Percentiles rank a stretch among this genome's conserved stretches.
Conservation (phyloP, 1,140 invertebrate genomes). For the Zaprionus camerounensis region DNA sequence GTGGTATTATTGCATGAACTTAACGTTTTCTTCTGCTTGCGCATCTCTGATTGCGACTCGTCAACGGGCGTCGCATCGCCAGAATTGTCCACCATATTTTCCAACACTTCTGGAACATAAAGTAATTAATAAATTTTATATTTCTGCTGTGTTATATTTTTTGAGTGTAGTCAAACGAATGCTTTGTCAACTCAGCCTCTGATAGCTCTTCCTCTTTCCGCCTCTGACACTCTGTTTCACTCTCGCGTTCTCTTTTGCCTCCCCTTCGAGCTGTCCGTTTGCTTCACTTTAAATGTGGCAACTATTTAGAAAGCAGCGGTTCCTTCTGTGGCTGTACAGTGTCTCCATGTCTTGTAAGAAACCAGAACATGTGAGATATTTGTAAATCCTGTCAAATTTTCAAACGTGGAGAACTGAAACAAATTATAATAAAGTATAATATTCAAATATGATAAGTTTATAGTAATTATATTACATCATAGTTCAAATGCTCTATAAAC, state of each 20-base stretch:
- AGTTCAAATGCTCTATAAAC: no score
- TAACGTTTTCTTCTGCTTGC: neutral
- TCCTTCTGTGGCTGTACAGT: no score
- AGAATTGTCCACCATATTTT: neutral
- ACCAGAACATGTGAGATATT: neutral
- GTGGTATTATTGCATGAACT: constrained; percentile 7
- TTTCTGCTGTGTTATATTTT: constrained; percentile 20
- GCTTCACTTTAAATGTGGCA: no score
- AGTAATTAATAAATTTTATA: constrained; percentile 14
- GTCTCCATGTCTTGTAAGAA: neutral
- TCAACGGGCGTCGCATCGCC: neutral
- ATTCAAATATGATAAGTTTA: no score
- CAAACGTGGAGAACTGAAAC: no score
- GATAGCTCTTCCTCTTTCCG: neutral
- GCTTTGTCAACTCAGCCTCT: neutral
- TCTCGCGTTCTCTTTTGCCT: neutral
- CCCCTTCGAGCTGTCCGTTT: no score
- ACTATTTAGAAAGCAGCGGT: no score
- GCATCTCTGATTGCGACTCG: neutral
- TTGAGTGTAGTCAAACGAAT: constrained; percentile 21
- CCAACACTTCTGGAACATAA: neutral
- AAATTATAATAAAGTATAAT: no score
- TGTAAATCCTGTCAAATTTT: neutral
- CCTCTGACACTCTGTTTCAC: neutral
- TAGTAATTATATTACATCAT: no score